phyloP scores from a whole-genome alignment of 2,888 invertebrate genomes.

The Orthonychiurus folsomi region DNA sequence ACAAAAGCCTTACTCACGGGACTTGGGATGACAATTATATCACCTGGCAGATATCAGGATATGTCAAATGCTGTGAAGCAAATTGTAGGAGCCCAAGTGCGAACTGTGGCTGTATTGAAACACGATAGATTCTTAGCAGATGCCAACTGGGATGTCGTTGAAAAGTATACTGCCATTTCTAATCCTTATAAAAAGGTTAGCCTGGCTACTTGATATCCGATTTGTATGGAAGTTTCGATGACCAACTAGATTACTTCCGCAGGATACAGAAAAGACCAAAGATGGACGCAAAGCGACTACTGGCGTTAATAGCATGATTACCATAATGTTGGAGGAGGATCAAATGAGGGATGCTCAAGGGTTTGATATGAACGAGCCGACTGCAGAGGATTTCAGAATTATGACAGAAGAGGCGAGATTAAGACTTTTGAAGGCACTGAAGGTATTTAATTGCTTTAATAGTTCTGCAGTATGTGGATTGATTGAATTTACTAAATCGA shows the following conservation, averaged over 20 bases:
- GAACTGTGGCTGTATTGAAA: conserved; percentile 52
- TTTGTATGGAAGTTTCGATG: background rate
- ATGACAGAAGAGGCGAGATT: conserved; percentile 54
- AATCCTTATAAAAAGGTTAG: conserved; percentile 51
- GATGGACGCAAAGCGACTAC: too few species aligned
- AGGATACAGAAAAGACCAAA: too few species aligned
- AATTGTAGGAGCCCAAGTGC: conserved; percentile 48
- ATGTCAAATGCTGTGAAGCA: conserved; percentile 53
- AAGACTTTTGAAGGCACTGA: conserved; percentile 54
- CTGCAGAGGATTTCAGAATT: conserved; percentile 52
- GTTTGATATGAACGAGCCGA: conserved; percentile 52
- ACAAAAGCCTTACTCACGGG: conserved; percentile 49
- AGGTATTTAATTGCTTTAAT: conserved; percentile 44
- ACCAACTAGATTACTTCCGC: too few species aligned
- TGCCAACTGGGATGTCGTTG: conserved; percentile 55
- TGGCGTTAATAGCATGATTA: too few species aligned
- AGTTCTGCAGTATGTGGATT: background rate
- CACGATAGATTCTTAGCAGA: conserved; percentile 58
- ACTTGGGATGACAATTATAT: conserved; percentile 50
- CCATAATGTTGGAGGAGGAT: too few species aligned
- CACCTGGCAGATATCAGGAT: conserved; percentile 50
- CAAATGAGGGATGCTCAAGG: too few species aligned
- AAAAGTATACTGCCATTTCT: conserved; percentile 50
- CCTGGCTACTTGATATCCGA: too few species aligned
- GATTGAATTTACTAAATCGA: background rate